These are phyloP conservation scores for Eurois occulta DNA, from an alignment of 2,888 invertebrate species.

Conservation along the genomic window DNA sequence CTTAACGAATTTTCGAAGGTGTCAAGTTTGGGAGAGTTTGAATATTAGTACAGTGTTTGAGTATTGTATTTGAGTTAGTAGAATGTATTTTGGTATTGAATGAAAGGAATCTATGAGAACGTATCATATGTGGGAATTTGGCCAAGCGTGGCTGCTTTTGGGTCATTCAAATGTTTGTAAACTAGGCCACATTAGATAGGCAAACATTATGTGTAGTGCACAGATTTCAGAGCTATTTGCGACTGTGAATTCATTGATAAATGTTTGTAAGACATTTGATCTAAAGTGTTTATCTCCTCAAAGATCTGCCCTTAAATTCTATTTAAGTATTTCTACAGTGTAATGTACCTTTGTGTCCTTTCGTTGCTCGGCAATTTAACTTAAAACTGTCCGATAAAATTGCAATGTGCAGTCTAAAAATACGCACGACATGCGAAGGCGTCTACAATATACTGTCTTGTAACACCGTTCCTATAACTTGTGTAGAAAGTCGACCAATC, in stretches of 20 bases:
- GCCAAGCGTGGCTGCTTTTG: slow-evolving; percentile 32
- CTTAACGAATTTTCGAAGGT: slow-evolving; percentile 28
- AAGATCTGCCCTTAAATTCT: neutral
- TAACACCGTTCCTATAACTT: slow-evolving; percentile 32
- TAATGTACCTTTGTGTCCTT: slow-evolving; percentile 19
- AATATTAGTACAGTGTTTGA: slow-evolving; percentile 12
- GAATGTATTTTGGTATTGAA: slow-evolving; percentile 25
- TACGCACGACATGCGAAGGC: slow-evolving; percentile 14
- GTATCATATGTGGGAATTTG: slow-evolving; percentile 28
- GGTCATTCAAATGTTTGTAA: slow-evolving; percentile 26
- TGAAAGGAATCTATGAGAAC: slow-evolving; percentile 23
- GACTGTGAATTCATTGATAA: slow-evolving; percentile 6
- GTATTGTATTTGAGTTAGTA: slow-evolving; percentile 15
- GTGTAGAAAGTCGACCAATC: slow-evolving; percentile 21
- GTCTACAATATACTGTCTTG: slow-evolving; percentile 9
- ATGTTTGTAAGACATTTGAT: slow-evolving; percentile 3
- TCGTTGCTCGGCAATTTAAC: slow-evolving; percentile 7
- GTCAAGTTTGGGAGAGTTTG: slow-evolving; percentile 12
- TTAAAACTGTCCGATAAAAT: slow-evolving; percentile 30
- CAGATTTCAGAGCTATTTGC: slow-evolving; percentile 6
- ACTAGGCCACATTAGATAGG: slow-evolving; percentile 28
- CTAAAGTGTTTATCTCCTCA: neutral
- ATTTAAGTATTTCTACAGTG: neutral
- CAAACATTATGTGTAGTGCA: slow-evolving; percentile 15
- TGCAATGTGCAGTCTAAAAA: slow-evolving; percentile 47